A percentile compares a stretch with the other conserved stretches of the same genome.
Conservation (phyloP, 2,113 vertebrate genomes). For the Eulacestoma nigropectus region DNA sequence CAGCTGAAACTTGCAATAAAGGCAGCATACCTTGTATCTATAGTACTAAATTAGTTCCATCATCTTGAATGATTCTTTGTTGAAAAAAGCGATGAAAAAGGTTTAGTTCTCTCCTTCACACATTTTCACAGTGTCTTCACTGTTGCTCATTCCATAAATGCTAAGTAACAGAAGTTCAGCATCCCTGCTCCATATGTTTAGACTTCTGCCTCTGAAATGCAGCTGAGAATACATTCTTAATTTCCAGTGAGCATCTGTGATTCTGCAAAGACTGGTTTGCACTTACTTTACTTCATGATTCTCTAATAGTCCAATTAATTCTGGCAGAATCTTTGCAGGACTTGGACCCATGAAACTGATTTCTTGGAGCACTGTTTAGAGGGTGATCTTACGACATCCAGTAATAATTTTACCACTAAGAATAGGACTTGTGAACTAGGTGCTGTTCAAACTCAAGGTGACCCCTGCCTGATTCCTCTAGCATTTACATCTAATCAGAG, state of each 20-base stretch:
- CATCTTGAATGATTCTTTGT: not conserved
- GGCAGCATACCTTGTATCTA: not conserved
- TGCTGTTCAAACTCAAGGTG: slow-evolving; percentile 24
- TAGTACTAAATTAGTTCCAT: not conserved
- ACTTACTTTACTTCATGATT: not conserved
- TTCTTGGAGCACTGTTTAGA: not conserved
- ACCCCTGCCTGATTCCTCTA: not conserved
- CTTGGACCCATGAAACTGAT: not conserved
- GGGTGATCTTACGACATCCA: not conserved
- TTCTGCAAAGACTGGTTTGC: not conserved
- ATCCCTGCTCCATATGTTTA: not conserved
- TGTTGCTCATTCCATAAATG: not conserved
- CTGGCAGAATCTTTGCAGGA: not conserved
- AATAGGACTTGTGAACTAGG: slow-evolving; percentile 24
- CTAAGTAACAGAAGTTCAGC: not conserved
- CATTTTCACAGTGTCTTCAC: not conserved
- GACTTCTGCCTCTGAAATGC: not conserved
- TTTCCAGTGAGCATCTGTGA: not conserved
- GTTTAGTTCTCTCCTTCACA: not conserved
- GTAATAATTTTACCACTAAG: not conserved
- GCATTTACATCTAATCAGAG: slow-evolving; percentile 32
- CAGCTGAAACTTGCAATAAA: slow-evolving; percentile 12
- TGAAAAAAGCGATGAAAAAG: not conserved
- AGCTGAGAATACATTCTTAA: not conserved
- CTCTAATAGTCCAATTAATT: not conserved